Evolutionary conservation across 1,140 invertebrate genomes (phyloP), one percentile per base, ranked within the genome.

Genomic region (Zaprionus davidi): DNA sequence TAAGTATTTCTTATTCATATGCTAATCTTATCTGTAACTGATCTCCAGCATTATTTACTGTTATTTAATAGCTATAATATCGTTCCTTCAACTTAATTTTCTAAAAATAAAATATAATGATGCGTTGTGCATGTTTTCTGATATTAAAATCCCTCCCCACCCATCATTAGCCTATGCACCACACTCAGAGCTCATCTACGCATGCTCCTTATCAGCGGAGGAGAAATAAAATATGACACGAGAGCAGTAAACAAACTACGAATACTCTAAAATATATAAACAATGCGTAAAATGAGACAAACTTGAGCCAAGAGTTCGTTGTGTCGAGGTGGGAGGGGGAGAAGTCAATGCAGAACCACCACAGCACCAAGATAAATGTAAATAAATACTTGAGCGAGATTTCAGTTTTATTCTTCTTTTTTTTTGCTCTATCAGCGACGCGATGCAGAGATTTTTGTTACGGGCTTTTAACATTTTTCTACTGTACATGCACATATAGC

Each of bases 251-350:
- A 49, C 13, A 63, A 55, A 70, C 49, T 55, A 63, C 22, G 38
- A 55, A 70, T 28, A 38, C 59, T 67, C 51, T 58, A 31, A 57
- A 17, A 12, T 41, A 31, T 28, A 41, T 41, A 72, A 67, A 72
- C 64, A 73, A 73, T 68, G 64, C 64, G 56, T 73, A 68, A 68
- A 60, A 68, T 65, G 20, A 71, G n/a, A 26, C 51, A 20, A 64
- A 70, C 26, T 55, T 55, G 49, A 12, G 63, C 20, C 34, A 38
- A 55, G 34, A 41, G 20, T 17, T 38, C 7, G 34, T 9, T 13
- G 31, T 4, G 34, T 26, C 6, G 28, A 17, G n/a, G 4, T 20
- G 20, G 6, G 5, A 4, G 58, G 3, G 28, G n/a, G 53, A 17
- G 41, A 12, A 28, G 49, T 17, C 17, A n/a, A 31, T 31, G 28